phyloP scores from a whole-genome alignment of 2,113 vertebrate genomes.

The Barbus barbus region DNA sequence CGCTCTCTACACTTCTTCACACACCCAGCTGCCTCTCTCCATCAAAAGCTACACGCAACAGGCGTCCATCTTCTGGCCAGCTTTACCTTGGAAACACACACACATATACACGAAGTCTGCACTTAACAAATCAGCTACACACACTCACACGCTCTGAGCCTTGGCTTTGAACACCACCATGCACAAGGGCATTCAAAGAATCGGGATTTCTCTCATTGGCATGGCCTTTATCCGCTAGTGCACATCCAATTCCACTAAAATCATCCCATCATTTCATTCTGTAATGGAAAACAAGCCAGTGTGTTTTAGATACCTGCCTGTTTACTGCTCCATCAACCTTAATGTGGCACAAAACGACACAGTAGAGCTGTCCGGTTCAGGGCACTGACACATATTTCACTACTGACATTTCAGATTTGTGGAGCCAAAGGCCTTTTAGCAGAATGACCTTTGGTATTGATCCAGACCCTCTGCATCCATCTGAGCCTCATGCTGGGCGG shows the following conservation, averaged over 20 bases:
- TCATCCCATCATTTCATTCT: constrained; percentile 24
- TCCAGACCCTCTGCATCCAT: constrained; percentile 54
- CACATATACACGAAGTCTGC: constrained; percentile 15
- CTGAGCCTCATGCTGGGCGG: constrained; percentile 44
- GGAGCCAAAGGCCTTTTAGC: constrained; percentile 60
- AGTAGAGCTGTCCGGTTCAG: constrained; percentile 42
- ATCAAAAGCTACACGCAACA: constrained; percentile 60
- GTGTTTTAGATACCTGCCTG: constrained; percentile 9
- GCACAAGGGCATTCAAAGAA: neutral
- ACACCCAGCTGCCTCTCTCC: constrained; percentile 56
- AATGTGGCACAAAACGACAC: constrained; percentile 43
- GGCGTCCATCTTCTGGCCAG: constrained; percentile 48
- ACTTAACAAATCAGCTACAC: constrained; percentile 52
- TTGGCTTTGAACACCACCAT: constrained; percentile 30
- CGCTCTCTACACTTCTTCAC: constrained; percentile 53
- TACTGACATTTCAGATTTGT: constrained; percentile 57
- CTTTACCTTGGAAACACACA: constrained; percentile 46
- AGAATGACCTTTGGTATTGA: constrained; percentile 59
- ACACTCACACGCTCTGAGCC: too few relatives aligned
- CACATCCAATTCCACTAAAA: constrained; percentile 6
- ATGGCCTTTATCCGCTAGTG: neutral
- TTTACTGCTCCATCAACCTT: constrained; percentile 54
- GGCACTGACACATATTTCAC: constrained; percentile 56
- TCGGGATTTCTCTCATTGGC: neutral
- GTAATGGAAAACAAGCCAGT: neutral